phyloP scores from a whole-genome alignment of 1,140 invertebrate species.

The Steinernema feltiae region DNA sequence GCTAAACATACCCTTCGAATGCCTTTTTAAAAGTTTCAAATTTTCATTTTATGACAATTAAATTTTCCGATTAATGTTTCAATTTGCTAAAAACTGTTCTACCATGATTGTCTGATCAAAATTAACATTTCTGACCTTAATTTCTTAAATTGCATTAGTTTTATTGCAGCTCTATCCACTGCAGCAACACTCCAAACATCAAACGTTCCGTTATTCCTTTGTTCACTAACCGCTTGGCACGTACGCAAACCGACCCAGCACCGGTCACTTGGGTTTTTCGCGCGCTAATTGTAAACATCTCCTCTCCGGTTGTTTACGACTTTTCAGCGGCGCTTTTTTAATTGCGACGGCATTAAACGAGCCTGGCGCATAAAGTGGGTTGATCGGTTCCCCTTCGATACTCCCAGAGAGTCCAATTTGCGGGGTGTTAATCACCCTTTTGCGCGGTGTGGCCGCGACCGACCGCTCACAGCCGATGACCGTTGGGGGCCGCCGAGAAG shows the following conservation, averaged over 20 bases:
- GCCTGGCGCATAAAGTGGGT: background rate
- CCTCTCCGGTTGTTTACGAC: background rate
- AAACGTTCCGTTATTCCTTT: background rate
- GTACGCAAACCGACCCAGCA: background rate
- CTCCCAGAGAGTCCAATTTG: background rate
- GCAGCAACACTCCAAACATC: background rate
- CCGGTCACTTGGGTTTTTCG: constrained; percentile 6
- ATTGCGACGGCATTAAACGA: background rate
- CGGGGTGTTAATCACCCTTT: constrained; percentile 8
- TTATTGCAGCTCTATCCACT: background rate
- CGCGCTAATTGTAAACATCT: constrained; percentile 7
- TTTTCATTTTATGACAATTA: no score
- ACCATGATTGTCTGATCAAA: no score
- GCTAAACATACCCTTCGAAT: no score
- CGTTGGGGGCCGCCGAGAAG: background rate
- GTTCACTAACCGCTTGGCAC: constrained; percentile 2
- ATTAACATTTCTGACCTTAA: no score
- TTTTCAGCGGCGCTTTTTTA: background rate
- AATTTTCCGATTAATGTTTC: no score
- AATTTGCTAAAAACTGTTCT: no score
- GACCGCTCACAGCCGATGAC: background rate
- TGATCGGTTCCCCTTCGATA: background rate
- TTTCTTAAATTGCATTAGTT: constrained; percentile 8
- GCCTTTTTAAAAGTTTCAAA: no score
- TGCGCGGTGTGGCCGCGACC: no score